These are phyloP conservation scores for Tricholauxania praeusta DNA, from an alignment of 2,888 invertebrate genomes.

Conservation along the genomic window DNA sequence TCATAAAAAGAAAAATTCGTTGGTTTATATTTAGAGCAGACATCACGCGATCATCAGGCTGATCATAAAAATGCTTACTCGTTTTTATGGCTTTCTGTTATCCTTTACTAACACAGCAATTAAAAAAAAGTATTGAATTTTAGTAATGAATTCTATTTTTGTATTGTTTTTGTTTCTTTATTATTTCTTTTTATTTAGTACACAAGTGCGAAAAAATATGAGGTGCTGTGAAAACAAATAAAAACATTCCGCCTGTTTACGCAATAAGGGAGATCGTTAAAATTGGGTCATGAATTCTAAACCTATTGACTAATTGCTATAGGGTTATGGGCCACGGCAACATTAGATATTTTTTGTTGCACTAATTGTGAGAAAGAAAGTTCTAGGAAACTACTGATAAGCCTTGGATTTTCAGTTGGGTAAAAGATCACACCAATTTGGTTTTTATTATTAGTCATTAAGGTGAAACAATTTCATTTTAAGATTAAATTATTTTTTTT, in stretches of 20 bases:
- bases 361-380: too few species aligned
- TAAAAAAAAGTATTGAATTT: conserved; percentile 8
- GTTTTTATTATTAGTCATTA: too few species aligned
- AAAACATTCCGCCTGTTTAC: not conserved
- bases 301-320: not conserved
- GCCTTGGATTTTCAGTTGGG: too few species aligned
- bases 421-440: too few species aligned
- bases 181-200: not conserved
- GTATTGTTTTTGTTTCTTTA: not conserved
- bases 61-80: too few species aligned
- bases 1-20: not conserved
- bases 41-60: conserved; percentile 1
- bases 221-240: not conserved
- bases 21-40: conserved; percentile 26
- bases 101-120: conserved; percentile 19
- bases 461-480: too few species aligned
- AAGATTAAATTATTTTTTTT: too few species aligned
- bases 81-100: too few species aligned
- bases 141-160: too few species aligned
- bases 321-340: not conserved
- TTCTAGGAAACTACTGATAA: too few species aligned
- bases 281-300: not conserved
- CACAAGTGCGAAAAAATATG: conserved; percentile 9
- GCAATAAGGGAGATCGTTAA: conserved; percentile 5
- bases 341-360: too few species aligned